These are phyloP conservation scores for Zaprionus vittiger DNA, from an alignment of 1,140 invertebrate genomes.

Conservation along the genomic window DNA sequence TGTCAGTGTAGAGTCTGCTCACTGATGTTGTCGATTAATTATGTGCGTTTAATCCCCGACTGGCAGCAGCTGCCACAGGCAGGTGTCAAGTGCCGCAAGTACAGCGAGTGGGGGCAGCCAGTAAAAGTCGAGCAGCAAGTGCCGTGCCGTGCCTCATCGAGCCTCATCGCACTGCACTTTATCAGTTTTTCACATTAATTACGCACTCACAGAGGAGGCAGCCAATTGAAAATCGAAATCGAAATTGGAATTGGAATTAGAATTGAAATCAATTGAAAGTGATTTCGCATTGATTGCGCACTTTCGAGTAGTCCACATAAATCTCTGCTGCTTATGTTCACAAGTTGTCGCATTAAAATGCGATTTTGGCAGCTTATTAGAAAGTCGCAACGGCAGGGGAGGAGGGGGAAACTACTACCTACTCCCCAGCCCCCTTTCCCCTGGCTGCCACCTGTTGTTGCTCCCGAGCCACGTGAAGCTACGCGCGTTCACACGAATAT, in stretches of 20 bases:
- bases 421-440: not conserved
- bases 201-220: constrained; percentile 21
- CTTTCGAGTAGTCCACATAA: constrained; percentile 35
- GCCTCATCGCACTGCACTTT: constrained; percentile 49
- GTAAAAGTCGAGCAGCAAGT: constrained; percentile 4
- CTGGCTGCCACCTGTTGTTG: constrained; percentile 1
- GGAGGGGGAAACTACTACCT: not conserved
- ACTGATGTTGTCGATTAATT: constrained; percentile 37
- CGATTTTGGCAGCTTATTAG: constrained; percentile 34
- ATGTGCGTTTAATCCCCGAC: constrained; percentile 43
- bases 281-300: constrained; percentile 40
- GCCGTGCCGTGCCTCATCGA: not conserved
- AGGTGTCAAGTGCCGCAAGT: constrained; percentile 39
- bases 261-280: constrained; percentile 25
- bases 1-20: not conserved
- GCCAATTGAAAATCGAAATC: constrained; percentile 26
- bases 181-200: constrained; percentile 65
- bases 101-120: not conserved
- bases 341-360: constrained; percentile 46
- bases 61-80: constrained; percentile 31
- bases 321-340: constrained; percentile 31
- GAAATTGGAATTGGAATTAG: constrained; percentile 13
- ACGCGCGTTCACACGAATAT: constrained; percentile 49
- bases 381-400: constrained; percentile 7
- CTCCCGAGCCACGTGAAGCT: constrained; percentile 53